Evolutionary conservation across 2,113 vertebrate species (phyloP).

Genomic region (Peromyscus maniculatus): DNA sequence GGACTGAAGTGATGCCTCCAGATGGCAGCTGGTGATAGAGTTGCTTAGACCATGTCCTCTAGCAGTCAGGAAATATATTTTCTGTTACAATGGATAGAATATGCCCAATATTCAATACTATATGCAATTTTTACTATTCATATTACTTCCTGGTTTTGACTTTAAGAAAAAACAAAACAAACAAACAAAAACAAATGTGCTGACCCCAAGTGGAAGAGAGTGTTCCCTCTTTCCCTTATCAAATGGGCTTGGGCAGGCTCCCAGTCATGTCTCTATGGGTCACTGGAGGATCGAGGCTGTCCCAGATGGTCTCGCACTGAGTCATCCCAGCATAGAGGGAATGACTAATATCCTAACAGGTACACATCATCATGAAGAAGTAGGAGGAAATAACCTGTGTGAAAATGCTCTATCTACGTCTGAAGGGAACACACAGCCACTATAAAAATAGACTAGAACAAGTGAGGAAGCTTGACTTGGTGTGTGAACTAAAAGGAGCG

Average conservation of each 20-base stretch:
- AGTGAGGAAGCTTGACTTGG: neutral
- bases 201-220: neutral
- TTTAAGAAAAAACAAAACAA: neutral
- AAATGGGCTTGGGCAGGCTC: neutral
- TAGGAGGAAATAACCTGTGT: conserved; percentile 36
- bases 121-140: neutral
- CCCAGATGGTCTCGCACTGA: neutral
- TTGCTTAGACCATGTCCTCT: neutral
- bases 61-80: neutral
- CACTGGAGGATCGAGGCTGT: neutral
- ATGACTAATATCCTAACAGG: conserved; percentile 55
- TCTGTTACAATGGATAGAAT: too few relatives aligned
- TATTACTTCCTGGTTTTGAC: neutral
- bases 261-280: neutral
- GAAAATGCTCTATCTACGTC: conserved; percentile 1
- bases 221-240: neutral
- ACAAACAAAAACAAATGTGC: neutral
- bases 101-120: neutral
- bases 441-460: conserved; percentile 49
- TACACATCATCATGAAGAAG: neutral
- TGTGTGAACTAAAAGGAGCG: neutral
- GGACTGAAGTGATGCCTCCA: neutral
- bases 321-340: conserved; percentile 1
- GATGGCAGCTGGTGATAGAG: neutral
- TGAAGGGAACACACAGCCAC: neutral